Base-by-base conservation (phyloP, 2,113 vertebrate species). In the Channa maculata region DNA sequence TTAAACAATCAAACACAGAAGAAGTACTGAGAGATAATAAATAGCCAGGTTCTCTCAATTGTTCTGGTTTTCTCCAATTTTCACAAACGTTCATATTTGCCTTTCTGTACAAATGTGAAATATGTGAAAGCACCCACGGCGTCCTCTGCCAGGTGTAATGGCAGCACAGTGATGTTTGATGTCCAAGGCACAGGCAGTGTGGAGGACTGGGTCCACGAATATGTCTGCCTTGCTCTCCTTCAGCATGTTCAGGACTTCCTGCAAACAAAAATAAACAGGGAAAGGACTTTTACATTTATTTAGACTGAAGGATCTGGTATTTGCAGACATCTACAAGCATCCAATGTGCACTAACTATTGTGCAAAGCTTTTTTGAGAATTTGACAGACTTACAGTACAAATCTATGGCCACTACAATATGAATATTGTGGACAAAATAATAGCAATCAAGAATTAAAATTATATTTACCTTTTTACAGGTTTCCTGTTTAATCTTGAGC, bases 161-260 rank as follows among this genome's bases (percentile, higher is more conserved):
- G 97, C 97, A 4, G 97, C 97, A 70, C 98, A 99, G 89, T 99
- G 97, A 86, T 98, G 98, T 70, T 99, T 99, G 74, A 99, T 96
- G 91, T 99, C 98, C 12, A 99, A 94, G 24, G 97, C 97, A 71
- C 97, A 99, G 41, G 98, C 98, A 0, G 98, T 99, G 86, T 99
- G 98, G 38, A 99, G 96, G 53, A 99, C 97, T 0, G 98, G 98
- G 77, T 99, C 98, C 78, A 99, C 97, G 62, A 99, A 99, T 77
- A 99, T 98, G 87, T 99, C 97, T 0, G 97, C 98, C 88, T 99
- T 99, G 75, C 97, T 99, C 87, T 99, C 97, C 85, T 99, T 98
- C 85, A 99, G 89, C 94, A 99, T 98, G 92, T 99, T 99, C 64
- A 99, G 91, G 62, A 99, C 96, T 81, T 99, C 98, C 98, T 99